Percentiles rank a stretch among this genome's conserved stretches.
Conservation (phyloP, 2,888 invertebrate species). For the Diarsia dahlii region DNA sequence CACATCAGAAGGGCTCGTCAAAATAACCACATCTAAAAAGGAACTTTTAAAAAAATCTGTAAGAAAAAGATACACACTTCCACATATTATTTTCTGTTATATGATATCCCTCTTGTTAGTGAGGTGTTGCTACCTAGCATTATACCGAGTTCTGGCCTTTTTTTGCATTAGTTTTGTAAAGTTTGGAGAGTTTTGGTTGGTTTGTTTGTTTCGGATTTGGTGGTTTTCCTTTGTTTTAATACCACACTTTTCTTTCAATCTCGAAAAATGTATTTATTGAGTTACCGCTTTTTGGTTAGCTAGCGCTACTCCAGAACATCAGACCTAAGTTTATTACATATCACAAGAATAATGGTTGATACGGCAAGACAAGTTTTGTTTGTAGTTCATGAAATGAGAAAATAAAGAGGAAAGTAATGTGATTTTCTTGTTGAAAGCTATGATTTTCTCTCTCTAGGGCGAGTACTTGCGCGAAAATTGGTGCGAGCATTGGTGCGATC, state of each 20-base stretch:
- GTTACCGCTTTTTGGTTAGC: neutral
- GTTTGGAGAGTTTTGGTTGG: no score
- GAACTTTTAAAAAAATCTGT: neutral
- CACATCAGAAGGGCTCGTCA: neutral
- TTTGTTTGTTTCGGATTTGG: no score
- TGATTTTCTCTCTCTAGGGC: neutral
- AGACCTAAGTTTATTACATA: constrained; percentile 37
- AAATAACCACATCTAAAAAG: neutral
- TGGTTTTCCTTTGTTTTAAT: neutral
- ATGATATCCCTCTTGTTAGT: neutral
- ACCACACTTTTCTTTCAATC: neutral
- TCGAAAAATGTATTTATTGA: neutral
- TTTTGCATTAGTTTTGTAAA: neutral
- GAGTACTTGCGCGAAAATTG: neutral
- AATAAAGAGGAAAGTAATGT: constrained; percentile 10
- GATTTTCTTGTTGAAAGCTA: constrained; percentile 12
- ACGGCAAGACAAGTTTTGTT: constrained; percentile 14
- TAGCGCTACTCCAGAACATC: neutral
- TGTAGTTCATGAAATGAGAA: constrained; percentile 13
- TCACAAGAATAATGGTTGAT: constrained; percentile 31
- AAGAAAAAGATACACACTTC: neutral
- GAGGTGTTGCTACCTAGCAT: neutral
- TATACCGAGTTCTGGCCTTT: neutral
- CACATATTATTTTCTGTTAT: neutral
- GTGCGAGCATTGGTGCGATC: neutral